A percentile compares a stretch with the other conserved stretches of the same genome.
phyloP scores from a whole-genome alignment of 2,113 vertebrate genomes.

The Anguilla japonica region DNA sequence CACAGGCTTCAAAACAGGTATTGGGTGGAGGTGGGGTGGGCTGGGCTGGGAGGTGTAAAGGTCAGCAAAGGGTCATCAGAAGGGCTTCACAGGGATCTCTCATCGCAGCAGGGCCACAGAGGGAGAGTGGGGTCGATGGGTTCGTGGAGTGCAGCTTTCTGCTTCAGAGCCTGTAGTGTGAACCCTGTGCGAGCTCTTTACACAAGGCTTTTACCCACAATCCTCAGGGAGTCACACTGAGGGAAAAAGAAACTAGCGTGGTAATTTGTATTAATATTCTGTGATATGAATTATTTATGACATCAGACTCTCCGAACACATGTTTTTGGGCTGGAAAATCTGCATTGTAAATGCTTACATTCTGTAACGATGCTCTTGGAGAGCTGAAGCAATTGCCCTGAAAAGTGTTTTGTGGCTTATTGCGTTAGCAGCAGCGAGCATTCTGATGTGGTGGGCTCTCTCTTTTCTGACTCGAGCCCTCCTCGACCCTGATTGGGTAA shows the following conservation, averaged over 20 bases:
- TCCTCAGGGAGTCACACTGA: background rate
- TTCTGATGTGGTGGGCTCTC: background rate
- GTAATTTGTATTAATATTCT: constrained; percentile 17
- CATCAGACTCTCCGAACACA: constrained; percentile 6
- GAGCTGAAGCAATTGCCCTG: constrained; percentile 14
- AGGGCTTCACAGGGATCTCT: background rate
- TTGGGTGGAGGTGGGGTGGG: too few relatives aligned
- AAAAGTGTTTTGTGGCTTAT: constrained; percentile 12
- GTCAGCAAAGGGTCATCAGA: background rate
- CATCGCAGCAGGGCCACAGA: background rate
- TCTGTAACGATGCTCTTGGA: constrained; percentile 13
- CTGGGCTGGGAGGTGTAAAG: background rate
- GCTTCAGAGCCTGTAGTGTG: background rate
- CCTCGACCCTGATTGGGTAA: background rate
- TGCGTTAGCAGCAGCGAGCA: background rate
- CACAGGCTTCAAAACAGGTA: background rate
- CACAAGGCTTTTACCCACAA: background rate
- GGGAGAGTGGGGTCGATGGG: background rate
- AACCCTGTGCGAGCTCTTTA: background rate
- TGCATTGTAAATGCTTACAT: constrained; percentile 21
- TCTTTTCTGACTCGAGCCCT: background rate
- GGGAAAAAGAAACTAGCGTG: background rate
- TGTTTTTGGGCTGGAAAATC: constrained; percentile 16
- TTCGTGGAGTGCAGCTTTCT: background rate
- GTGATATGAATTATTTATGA: constrained; percentile 18